phyloP scores from a whole-genome alignment of 2,888 invertebrate species.

The Tetragonula carbonaria region DNA sequence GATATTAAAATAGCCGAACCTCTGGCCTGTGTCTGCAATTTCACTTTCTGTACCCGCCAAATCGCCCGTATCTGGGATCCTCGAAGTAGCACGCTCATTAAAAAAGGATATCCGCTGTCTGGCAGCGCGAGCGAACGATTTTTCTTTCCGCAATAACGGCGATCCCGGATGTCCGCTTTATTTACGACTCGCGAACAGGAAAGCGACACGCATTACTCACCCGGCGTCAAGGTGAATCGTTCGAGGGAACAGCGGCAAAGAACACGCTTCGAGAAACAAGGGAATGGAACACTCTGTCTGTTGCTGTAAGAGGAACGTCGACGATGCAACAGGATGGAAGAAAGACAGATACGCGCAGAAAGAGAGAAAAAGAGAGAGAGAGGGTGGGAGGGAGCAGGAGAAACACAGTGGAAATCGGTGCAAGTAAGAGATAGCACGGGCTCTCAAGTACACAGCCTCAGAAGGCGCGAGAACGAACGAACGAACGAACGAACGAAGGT shows the following conservation, averaged over 20 bases:
- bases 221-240: conserved; percentile 32
- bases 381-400: background rate
- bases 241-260: conserved; percentile 20
- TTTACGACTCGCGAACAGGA: conserved; percentile 40
- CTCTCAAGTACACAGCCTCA: background rate
- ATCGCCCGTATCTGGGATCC: too few relatives aligned
- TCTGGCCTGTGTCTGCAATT: background rate
- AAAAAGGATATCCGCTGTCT: background rate
- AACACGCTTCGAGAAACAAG: conserved; percentile 31
- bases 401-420: conserved; percentile 38
- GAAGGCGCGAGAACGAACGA: conserved; percentile 15
- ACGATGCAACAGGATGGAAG: background rate
- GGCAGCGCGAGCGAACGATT: background rate
- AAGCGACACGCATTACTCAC: conserved; percentile 55
- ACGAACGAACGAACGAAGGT: conserved; percentile 25
- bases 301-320: background rate
- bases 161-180: conserved; percentile 31
- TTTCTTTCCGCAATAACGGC: conserved; percentile 20
- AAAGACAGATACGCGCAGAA: background rate
- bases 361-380: background rate
- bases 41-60: background rate
- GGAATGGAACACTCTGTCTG: background rate
- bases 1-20: too few relatives aligned
- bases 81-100: background rate
- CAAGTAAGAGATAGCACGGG: conserved; percentile 22